These are phyloP conservation scores for Luidia sarsii DNA, from an alignment of 53 echinoderm and acorn worm species.

Conservation along the genomic window DNA sequence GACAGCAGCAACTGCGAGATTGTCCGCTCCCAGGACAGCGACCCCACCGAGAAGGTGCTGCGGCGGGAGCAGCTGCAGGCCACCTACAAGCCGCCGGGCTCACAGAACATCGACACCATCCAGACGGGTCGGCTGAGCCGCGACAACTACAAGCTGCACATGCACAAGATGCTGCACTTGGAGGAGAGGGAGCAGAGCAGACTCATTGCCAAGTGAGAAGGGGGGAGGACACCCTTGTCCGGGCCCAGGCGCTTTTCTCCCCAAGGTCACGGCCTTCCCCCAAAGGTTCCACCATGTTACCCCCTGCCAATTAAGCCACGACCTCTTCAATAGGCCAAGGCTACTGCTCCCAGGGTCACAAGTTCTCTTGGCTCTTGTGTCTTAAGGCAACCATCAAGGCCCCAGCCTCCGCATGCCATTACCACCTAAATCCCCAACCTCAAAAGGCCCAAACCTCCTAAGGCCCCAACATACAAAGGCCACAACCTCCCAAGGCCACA, in stretches of 20 bases:
- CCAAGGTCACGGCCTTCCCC: too few relatives aligned
- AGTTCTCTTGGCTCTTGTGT: too few relatives aligned
- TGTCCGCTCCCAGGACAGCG: constrained; percentile 17
- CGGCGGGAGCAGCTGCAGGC: constrained; percentile 55
- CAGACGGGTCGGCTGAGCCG: constrained; percentile 54
- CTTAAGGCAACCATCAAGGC: too few relatives aligned
- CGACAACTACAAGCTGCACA: constrained; percentile 74
- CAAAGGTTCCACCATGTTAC: too few relatives aligned
- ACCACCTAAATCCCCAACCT: too few relatives aligned
- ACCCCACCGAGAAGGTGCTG: background rate
- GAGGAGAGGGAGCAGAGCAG: constrained; percentile 83
- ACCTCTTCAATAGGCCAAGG: too few relatives aligned
- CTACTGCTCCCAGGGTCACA: too few relatives aligned
- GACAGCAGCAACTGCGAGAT: constrained; percentile 79
- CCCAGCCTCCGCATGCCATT: too few relatives aligned
- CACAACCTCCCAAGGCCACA: too few relatives aligned
- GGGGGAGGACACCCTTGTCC: background rate
- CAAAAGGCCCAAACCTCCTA: too few relatives aligned
- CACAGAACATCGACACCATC: constrained; percentile 66
- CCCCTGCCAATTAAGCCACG: too few relatives aligned
- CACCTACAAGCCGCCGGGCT: constrained; percentile 68
- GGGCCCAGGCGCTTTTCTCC: background rate
- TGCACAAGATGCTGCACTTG: constrained; percentile 88
- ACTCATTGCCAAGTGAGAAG: constrained; percentile 78
- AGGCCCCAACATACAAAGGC: too few relatives aligned